phyloP scores from a whole-genome alignment of 2,113 vertebrate genomes.

The Calcarius ornatus region DNA sequence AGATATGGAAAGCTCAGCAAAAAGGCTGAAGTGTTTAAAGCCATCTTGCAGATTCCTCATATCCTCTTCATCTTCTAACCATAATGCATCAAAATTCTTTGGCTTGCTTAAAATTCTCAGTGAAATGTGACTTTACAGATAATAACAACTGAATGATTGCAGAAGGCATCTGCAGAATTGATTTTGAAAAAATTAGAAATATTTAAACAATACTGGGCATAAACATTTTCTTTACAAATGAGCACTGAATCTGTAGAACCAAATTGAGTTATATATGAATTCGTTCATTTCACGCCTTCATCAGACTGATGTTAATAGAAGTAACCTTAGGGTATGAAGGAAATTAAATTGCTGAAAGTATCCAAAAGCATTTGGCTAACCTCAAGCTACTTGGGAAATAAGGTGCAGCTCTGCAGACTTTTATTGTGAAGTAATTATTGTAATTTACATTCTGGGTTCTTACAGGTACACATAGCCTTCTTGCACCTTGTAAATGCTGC shows the following conservation, averaged over 20 bases:
- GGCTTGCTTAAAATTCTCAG: neutral
- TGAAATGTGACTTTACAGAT: neutral
- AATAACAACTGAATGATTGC: neutral
- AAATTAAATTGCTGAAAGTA: neutral
- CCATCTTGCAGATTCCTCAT: neutral
- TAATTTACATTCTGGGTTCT: constrained; percentile 3
- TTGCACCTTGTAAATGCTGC: neutral
- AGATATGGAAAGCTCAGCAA: neutral
- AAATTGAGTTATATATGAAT: neutral
- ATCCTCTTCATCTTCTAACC: neutral
- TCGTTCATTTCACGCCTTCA: neutral
- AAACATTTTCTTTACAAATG: neutral
- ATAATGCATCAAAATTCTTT: neutral
- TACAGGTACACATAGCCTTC: neutral
- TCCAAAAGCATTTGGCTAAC: constrained; percentile 23
- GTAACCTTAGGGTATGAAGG: neutral
- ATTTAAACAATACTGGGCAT: neutral
- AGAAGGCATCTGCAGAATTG: neutral
- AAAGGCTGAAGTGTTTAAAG: neutral
- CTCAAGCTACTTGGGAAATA: neutral
- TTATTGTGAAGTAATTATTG: neutral
- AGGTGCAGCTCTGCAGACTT: neutral
- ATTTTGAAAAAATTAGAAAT: neutral
- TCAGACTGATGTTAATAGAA: neutral
- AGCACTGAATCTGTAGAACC: neutral